phyloP scores from a whole-genome alignment of 2,888 invertebrate species.

The Frankliniella fusca region DNA sequence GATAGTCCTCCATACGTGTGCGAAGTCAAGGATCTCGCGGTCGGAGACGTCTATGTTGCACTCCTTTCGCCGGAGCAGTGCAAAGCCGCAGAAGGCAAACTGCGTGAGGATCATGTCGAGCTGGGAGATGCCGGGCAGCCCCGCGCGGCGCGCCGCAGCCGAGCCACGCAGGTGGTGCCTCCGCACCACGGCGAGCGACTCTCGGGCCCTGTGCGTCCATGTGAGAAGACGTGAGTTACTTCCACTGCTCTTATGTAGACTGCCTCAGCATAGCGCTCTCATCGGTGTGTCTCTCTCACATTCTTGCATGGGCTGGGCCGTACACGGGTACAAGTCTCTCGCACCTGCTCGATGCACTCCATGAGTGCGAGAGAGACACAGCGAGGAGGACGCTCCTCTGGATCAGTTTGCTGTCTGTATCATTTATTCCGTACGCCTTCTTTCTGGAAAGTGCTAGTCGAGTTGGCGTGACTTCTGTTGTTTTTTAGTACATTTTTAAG shows the following conservation, averaged over 20 bases:
- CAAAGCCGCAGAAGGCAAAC: conserved; percentile 79
- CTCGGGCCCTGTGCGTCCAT: conserved; percentile 37
- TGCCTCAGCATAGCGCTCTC: too few species aligned
- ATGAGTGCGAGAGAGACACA: too few species aligned
- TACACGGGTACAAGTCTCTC: too few species aligned
- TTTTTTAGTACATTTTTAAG: too few species aligned
- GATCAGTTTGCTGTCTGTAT: too few species aligned
- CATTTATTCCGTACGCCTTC: too few species aligned
- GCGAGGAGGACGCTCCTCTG: too few species aligned
- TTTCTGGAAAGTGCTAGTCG: too few species aligned
- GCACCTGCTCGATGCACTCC: too few species aligned
- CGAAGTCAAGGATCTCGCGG: conserved; percentile 67
- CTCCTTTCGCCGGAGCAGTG: conserved; percentile 58
- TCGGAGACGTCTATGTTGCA: conserved; percentile 60
- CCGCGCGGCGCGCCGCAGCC: conserved; percentile 50
- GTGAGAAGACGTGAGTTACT: neutral
- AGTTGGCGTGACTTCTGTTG: too few species aligned
- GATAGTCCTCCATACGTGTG: conserved; percentile 80
- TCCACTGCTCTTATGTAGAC: neutral
- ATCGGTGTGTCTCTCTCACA: too few species aligned
- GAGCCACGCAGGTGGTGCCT: conserved; percentile 61
- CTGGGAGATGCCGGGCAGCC: conserved; percentile 64
- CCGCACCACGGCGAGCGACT: conserved; percentile 59
- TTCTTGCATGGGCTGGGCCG: too few species aligned
- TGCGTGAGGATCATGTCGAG: conserved; percentile 81